Base-by-base conservation (phyloP, 2,797 vertebrate species). In the Muscicapa striata region DNA sequence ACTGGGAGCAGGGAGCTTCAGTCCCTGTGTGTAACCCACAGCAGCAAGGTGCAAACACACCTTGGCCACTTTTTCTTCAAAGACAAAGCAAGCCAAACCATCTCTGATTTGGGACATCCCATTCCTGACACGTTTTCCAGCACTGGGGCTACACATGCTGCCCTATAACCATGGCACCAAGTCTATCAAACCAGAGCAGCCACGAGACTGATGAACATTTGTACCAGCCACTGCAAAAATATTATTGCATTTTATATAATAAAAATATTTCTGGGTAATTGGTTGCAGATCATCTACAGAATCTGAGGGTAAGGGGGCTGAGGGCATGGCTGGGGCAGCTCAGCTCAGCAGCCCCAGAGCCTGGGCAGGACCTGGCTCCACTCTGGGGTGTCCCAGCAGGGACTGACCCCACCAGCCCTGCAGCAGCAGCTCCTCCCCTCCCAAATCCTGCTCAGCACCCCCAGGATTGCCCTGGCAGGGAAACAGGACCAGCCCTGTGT, bases 241-340 rank as follows among this genome's bases (percentile, higher is more conserved):
- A 30, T 30, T 38, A 38, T 10, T 38, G 41, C 13, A 15, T 41
- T 41, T 41, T 41, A 41, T 41, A 41, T 14, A 14, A 48, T 24
- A 3, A 29, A 30, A 30, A 19, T 30, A 52, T 9, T 34, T 21
- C 23, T 24, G 59, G 15, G 23, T 10, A 6, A 27, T 41, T 9
- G 20, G 3, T 3, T 15, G 1, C 22, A 8, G 5, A 6, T 2
- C 11, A 12, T 11, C 29, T 13, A 22, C 13, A 10, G 0, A 12
- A 3, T 0, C 0, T 1, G 45, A 11, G 17, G 5, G 3, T 1
- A 1, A 6, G 10, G n/a, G 45, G 16, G 4, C 15, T 0, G 23
- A 5, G 22, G 26, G 32, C 64, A 29, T 0, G 9, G 62, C 54
- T 1, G 10, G 36, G 11, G 20, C 34, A 38, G 26, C 74, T 46